Percentiles rank a stretch among this genome's conserved stretches.
phyloP scores from a whole-genome alignment of 2,888 invertebrate genomes.

The Petrolisthes manimaculis region DNA sequence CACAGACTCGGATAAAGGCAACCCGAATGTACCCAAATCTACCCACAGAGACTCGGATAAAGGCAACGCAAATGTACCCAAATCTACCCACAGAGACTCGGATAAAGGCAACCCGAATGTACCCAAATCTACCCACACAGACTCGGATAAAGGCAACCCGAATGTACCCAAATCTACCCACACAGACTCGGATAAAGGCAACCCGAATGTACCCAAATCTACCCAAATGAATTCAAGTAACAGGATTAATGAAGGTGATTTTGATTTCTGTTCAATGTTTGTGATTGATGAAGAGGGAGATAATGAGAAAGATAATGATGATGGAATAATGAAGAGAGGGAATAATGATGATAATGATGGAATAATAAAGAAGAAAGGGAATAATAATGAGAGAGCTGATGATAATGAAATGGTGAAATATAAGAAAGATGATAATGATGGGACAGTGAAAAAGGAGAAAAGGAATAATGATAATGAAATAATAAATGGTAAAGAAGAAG shows the following conservation, averaged over 20 bases:
- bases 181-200: background rate
- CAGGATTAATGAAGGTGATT: background rate
- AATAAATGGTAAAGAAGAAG: background rate
- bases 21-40: no score
- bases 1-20: no score
- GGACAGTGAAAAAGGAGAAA: no score
- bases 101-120: no score
- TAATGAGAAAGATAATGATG: background rate
- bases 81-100: no score
- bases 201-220: background rate
- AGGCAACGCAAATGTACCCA: no score
- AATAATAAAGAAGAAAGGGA: no score
- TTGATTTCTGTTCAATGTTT: conserved; percentile 20
- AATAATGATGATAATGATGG: no score
- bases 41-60: no score
- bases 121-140: no score
- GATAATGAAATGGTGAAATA: background rate
- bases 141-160: no score
- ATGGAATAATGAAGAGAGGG: background rate
- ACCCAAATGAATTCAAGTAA: background rate
- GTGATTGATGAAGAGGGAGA: conserved; percentile 18
- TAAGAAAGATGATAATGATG: background rate
- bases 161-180: background rate
- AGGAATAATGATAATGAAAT: background rate
- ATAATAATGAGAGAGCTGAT: background rate